Base-by-base conservation (phyloP, 2,888 invertebrate species). In the Andrena camellia region DNA sequence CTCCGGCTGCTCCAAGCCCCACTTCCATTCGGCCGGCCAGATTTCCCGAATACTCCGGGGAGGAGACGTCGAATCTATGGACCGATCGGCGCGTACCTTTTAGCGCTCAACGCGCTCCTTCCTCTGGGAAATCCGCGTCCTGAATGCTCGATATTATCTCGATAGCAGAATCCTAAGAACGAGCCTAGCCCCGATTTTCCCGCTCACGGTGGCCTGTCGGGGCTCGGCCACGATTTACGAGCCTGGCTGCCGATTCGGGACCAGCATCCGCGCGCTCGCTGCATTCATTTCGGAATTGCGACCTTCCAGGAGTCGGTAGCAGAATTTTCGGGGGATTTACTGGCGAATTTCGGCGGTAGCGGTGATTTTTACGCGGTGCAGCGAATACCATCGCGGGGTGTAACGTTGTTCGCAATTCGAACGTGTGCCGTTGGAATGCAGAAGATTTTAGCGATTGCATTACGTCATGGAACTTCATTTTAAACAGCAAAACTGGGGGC, bases 81-180 rank as follows among this genome's bases (percentile, higher is more conserved):
- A 83, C 77, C 87, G 90, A 90, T 88, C 87, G 86, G 85, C 88
- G 86, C 86, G 86, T 86, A 84, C 84, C 87, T 88, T 90, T 91
- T 90, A 90, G 84, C 85, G 86, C 86, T 78, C 80, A 84, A 86
- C 81, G 84, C 77, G 82, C 71, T 68, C 79, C 83, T 83, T 77
- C 84, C 90, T 87, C 69, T 86, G 90, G 90, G 90, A 90, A 90
- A 90, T 89, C 87, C 88, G 78, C 75, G 76, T 68, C 84, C 80
- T 87, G 87, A 88, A 87, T 88, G 81, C 88, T 73, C 79, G 87
- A 87, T 88, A 88, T 85, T 86, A 88, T 88, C 88, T 88, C 81
- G 72, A 80, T 88, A 83, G 77, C 66, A 80, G 85, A 81, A 86
- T 84, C 78, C 83, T 67, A 82, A 70, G 83, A 82, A 82, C 78